Percentiles rank a stretch among this genome's conserved stretches.
These are phyloP conservation scores for Drosophila cognata DNA, from an alignment of 2,888 invertebrate genomes.

Conservation along the genomic window DNA sequence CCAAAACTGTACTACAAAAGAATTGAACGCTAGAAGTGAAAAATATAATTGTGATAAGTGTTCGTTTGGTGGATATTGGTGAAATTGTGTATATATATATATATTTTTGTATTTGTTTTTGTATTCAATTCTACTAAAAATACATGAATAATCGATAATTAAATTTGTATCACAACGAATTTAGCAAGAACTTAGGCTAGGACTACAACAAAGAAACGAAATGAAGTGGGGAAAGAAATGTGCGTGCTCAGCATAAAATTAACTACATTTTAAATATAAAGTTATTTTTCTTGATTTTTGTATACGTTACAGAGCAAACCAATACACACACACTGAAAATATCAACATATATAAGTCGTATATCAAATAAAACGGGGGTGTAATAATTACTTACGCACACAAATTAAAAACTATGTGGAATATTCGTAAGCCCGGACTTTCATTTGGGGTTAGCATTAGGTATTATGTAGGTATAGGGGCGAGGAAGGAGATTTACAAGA, in stretches of 20 bases:
- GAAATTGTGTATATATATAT: conserved; percentile 68
- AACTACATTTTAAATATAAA: conserved; percentile 44
- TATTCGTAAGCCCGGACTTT: conserved; percentile 59
- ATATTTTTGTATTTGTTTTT: conserved; percentile 12
- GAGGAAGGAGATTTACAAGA: conserved; percentile 71
- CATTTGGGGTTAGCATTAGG: conserved; percentile 36
- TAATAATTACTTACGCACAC: conserved; percentile 70
- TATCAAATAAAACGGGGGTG: conserved; percentile 30
- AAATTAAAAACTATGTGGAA: conserved; percentile 67
- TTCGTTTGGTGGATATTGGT: conserved; percentile 51
- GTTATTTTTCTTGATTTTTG: background rate
- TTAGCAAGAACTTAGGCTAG: conserved; percentile 77
- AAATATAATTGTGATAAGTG: conserved; percentile 46
- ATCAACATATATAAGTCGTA: background rate
- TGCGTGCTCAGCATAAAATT: conserved; percentile 64
- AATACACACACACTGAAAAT: conserved; percentile 20
- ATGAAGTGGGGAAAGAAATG: conserved; percentile 46
- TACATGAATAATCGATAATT: conserved; percentile 75
- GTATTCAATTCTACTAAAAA: conserved; percentile 73
- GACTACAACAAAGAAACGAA: conserved; percentile 71
- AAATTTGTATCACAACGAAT: conserved; percentile 80
- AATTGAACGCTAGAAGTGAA: conserved; percentile 21
- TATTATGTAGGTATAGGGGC: conserved; percentile 12
- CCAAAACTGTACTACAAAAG: conserved; percentile 35
- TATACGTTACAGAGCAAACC: conserved; percentile 24